These are phyloP conservation scores for Chrysochloris asiatica DNA, from an alignment of 2,113 vertebrate species.

Conservation along the genomic window DNA sequence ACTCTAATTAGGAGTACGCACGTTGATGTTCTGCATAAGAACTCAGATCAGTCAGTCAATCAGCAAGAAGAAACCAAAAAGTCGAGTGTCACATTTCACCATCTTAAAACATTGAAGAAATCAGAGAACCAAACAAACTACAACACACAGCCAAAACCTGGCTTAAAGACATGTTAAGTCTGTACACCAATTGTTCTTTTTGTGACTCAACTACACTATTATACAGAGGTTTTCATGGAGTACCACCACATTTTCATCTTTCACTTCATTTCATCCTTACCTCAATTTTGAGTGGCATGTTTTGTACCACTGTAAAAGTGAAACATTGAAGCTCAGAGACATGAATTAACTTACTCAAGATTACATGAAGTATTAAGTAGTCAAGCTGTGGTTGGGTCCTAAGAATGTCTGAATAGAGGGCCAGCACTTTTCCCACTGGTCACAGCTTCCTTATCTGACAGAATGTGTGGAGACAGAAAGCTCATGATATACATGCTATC, in stretches of 20 bases:
- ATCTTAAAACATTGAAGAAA: background rate
- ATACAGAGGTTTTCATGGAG: background rate
- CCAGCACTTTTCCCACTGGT: background rate
- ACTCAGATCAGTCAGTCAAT: constrained; percentile 39
- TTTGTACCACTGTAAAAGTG: background rate
- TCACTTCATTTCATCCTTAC: background rate
- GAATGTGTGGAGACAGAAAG: background rate
- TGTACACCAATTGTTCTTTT: background rate
- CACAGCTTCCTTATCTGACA: background rate
- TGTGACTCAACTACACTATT: background rate
- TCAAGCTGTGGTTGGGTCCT: background rate
- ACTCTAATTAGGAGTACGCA: constrained; percentile 43
- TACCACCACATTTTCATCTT: background rate
- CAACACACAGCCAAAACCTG: background rate
- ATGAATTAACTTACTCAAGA: background rate
- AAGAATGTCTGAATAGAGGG: background rate
- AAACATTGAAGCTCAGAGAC: constrained; percentile 5
- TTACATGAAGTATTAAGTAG: background rate
- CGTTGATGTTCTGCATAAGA: constrained; percentile 12
- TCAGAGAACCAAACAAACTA: background rate
- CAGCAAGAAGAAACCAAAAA: constrained; percentile 2
- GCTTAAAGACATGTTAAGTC: background rate
- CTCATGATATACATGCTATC: background rate
- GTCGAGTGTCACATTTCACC: background rate
- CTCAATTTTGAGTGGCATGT: background rate